Conservation (phyloP, 1,140 invertebrate genomes). For the Macrobrachium nipponense region DNA sequence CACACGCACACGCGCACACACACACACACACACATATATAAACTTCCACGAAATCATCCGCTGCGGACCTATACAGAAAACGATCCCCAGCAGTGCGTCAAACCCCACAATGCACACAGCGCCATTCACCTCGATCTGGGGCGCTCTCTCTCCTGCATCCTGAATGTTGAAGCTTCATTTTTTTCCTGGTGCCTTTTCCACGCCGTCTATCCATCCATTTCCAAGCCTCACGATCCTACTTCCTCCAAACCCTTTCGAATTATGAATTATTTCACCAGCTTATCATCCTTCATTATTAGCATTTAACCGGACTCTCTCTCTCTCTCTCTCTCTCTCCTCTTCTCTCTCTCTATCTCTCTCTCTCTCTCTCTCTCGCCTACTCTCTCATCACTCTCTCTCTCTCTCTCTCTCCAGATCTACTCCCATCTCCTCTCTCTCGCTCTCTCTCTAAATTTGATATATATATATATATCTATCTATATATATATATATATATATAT, state of each 20-base stretch:
- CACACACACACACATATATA: too few species aligned
- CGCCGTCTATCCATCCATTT: background rate
- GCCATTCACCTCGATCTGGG: too few species aligned
- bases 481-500: conserved; percentile 23
- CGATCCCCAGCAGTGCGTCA: too few species aligned
- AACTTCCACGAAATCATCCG: background rate
- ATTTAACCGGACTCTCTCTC: background rate
- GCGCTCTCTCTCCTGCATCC: too few species aligned
- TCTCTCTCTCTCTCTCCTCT: conserved; percentile 47
- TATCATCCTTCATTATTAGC: background rate
- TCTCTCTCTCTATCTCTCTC: conserved; percentile 55
- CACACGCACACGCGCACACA: too few species aligned
- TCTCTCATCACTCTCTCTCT: conserved; percentile 30
- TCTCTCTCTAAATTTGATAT: conserved; percentile 51
- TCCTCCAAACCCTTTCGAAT: background rate
- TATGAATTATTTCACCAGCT: background rate
- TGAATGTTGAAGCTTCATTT: background rate
- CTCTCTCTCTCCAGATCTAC: conserved; percentile 48
- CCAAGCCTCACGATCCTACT: background rate
- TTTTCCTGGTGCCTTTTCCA: background rate
- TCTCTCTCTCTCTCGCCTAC: conserved; percentile 56
- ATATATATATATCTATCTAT: conserved; percentile 43
- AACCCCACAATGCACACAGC: too few species aligned
- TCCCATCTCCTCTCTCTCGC: conserved; percentile 56
- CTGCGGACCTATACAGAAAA: background rate